A percentile compares a stretch with the other conserved stretches of the same genome.
phyloP scores from a whole-genome alignment of 2,888 invertebrate genomes.

The Pandemis corylana region DNA sequence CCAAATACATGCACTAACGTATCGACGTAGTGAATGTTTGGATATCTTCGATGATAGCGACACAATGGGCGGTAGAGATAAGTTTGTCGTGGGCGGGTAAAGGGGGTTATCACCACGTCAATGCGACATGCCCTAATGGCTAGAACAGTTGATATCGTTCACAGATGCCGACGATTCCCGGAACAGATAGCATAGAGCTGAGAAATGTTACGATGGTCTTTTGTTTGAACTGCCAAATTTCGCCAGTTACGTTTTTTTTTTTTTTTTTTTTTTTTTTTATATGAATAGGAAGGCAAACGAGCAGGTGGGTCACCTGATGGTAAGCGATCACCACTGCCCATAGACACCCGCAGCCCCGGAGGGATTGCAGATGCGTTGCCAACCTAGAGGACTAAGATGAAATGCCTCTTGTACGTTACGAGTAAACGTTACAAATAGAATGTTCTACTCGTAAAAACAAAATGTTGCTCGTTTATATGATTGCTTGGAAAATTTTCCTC shows the following conservation, averaged over 20 bases:
- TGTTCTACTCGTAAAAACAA: no score
- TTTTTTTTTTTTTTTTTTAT: no score
- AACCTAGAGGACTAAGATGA: no score
- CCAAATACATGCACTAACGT: background rate
- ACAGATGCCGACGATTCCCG: constrained; percentile 38
- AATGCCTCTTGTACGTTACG: no score
- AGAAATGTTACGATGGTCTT: constrained; percentile 2
- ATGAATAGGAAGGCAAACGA: no score
- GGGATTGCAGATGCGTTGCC: no score
- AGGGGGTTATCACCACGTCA: constrained; percentile 31
- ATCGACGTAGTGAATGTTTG: background rate
- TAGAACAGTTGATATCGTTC: constrained; percentile 22
- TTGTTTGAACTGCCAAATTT: background rate
- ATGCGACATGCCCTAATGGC: constrained; percentile 27
- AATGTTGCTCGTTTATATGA: no score
- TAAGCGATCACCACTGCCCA: no score
- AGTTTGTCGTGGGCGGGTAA: constrained; percentile 37
- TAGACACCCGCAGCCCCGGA: no score
- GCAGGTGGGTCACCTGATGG: no score
- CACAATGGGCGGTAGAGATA: background rate
- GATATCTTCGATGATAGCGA: background rate
- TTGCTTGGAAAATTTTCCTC: no score
- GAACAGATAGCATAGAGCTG: constrained; percentile 20
- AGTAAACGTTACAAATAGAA: background rate
- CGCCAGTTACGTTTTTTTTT: no score